Evolutionary conservation across 2,797 vertebrate species (phyloP), one percentile per base, ranked within the genome.

Genomic region (Etheostoma perlongum): DNA sequence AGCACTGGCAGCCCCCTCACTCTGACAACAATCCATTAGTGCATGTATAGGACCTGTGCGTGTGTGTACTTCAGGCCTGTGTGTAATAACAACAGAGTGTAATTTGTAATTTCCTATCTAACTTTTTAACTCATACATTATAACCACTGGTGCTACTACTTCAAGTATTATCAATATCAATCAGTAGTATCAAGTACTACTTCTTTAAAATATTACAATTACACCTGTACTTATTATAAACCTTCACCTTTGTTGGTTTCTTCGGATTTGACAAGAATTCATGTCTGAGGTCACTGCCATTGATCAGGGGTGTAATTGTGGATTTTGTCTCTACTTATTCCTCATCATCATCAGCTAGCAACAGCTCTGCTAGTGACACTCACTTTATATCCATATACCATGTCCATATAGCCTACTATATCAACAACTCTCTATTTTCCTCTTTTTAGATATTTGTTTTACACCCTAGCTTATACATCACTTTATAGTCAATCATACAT

Each of bases 321-420:
- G 10, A 21, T 67, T 16, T 52, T 63, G 2, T 36, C 10, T 21
- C 14, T 27, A 36, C 55, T 58, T 44, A 12, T 58, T 4, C 27
- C 3, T 25, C 0, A 5, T 27, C 19, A 18, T 58, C 21, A 8
- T 58, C 51, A 52, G 30, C 51, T 27, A 70, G 14, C 60, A 70
- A 42, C 48, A 3, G 4, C 14, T 42, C 2, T 36, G 52, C 27
- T 62, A 67, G 59, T 69, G 58, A 63, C 46, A 33, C 21, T 75
- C 21, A 27, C 16, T 46, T 42, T 14, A 27, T 14, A 10, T 36
- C 36, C 36, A 33, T 33, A 33, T 33, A 33, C 30, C 6, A 33
- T 33, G 33, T 33, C 33, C 33, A 40, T 40, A 11, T 40, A 30
- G 5, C 30, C 5, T 30, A 21, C 42, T 47, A 11, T 6, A 21